Base-by-base conservation (phyloP, 1,140 invertebrate species). In the Caenorhabditis briggsae region DNA sequence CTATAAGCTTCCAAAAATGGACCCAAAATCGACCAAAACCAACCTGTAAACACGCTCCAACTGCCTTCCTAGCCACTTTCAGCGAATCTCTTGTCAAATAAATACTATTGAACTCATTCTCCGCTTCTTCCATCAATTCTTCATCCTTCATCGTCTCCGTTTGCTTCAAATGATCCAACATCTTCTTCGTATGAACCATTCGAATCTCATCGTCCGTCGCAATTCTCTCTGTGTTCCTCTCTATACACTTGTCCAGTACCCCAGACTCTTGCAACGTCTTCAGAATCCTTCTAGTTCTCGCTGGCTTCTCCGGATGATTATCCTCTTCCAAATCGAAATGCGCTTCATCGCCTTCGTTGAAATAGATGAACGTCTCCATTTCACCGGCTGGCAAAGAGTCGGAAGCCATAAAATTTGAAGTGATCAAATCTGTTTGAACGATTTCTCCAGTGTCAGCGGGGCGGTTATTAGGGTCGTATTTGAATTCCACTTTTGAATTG, bases 261-360 rank as follows among this genome's bases (percentile, higher is more conserved):
- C 70, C 70, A 50, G 70, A 48, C 23, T 78, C 70, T 23, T n/a
- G n/a, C 46, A 78, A 23, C 33, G 70, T 50, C 20, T 78, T 78
- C n/a, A 78, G 43, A 78, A 78, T 78, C 23, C 46, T n/a, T 9
- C 46, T 18, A 2, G 70, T 78, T 53, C 70, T 48, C 23, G 70
- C 70, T 23, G 70, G 70, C 23, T 78, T 78, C 46, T 78, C 70
- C 2, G 70, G 70, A 78, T 78, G 70, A 46, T 43, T 78, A 33
- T 78, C 70, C 14, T 78, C 70, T 78, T 78, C 70, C 12, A 78
- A 23, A 50, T 78, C 70, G n/a, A 46, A 43, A 78, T 78, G 70
- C 18, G 70, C 43, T 23, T 78, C 70, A n/a, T 78, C 70, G 2
- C 70, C 70, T 25, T 78, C 46, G 70, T 78, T 78, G 46, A 78